Evolutionary conservation across 2,797 vertebrate genomes (phyloP), one percentile per base, ranked within the genome.

Genomic region (Sebastes matsubarae): DNA sequence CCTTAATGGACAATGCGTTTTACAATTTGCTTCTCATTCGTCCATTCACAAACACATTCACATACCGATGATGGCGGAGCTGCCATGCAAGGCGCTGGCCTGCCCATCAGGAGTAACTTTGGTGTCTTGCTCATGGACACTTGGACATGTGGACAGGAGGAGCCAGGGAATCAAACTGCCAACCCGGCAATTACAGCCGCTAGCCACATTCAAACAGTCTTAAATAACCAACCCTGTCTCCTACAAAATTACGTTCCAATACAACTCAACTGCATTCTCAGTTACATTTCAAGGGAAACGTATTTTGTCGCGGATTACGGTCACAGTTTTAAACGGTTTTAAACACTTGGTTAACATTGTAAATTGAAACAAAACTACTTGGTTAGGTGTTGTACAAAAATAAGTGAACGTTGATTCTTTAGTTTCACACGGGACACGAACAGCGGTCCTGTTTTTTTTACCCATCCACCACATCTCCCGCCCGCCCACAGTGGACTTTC

Each of bases 401-500:
- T 42, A 42, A 42, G 38, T 42, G 38, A 42, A 42, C 14, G 14
- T 16, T 42, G 38, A 0, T 16, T 42, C n/a, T 42, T 42, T 42
- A 42, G 0, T 42, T 42, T 16, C 38, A 42, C 38, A 42, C 38
- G 38, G 38, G 14, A 42, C 38, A 42, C 38, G 2, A 42, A 42
- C 0, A 42, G 38, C 14, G 14, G 13, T 38, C 36, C 36, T 14
- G 38, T 42, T 42, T 42, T 0, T 42, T 42, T 42, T 0, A 42
- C 38, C 38, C 38, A 42, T 42, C 38, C 38, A 42, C 38, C 38
- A 42, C 14, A 16, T 16, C 38, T 42, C 38, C 38, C 38, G 0
- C 38, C 38, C 38, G 6, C 14, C 38, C 38, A 42, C 14, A 42
- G 14, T 0, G 0, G 14, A 18, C 38, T 42, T 42, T 42, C 38